These are phyloP conservation scores for Zelleria hepariella DNA, from an alignment of 2,888 invertebrate species.

Conservation along the genomic window DNA sequence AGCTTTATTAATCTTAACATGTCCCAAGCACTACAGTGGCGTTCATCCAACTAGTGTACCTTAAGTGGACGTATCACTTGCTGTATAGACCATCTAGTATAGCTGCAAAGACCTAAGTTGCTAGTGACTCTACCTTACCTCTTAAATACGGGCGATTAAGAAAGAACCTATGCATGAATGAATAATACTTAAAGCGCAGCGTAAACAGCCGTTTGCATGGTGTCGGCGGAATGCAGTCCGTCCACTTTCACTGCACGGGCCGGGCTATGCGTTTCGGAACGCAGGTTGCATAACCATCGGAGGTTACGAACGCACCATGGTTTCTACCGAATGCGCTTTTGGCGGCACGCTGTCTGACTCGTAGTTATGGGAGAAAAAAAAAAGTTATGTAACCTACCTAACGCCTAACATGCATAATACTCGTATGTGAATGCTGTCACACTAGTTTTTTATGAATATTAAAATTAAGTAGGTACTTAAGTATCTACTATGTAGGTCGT, in stretches of 20 bases:
- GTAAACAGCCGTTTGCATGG: slow-evolving; percentile 7
- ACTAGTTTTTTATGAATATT: neutral
- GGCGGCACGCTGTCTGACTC: slow-evolving; percentile 53
- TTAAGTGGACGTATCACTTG: too few species aligned
- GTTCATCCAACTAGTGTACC: too few species aligned
- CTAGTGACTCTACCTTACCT: too few species aligned
- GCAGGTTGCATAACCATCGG: slow-evolving; percentile 9
- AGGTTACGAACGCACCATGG: slow-evolving; percentile 19
- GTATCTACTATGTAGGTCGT: too few species aligned
- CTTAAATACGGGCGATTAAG: too few species aligned
- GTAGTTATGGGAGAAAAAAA: neutral
- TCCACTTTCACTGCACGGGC: slow-evolving; percentile 38
- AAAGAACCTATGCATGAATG: too few species aligned
- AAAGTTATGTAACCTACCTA: neutral
- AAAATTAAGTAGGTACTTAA: too few species aligned
- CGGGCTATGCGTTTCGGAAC: slow-evolving; percentile 13
- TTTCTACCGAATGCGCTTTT: slow-evolving; percentile 16
- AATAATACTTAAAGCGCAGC: neutral
- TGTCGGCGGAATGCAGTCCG: slow-evolving; percentile 35
- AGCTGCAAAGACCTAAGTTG: too few species aligned
- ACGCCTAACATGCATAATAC: neutral
- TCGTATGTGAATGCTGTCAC: too few species aligned
- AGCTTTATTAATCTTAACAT: too few species aligned
- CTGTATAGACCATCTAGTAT: too few species aligned
- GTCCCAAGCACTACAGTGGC: too few species aligned